Evolutionary conservation across 2,113 vertebrate species (phyloP), one percentile per base, ranked within the genome.

Genomic region (Rattus rattus): DNA sequence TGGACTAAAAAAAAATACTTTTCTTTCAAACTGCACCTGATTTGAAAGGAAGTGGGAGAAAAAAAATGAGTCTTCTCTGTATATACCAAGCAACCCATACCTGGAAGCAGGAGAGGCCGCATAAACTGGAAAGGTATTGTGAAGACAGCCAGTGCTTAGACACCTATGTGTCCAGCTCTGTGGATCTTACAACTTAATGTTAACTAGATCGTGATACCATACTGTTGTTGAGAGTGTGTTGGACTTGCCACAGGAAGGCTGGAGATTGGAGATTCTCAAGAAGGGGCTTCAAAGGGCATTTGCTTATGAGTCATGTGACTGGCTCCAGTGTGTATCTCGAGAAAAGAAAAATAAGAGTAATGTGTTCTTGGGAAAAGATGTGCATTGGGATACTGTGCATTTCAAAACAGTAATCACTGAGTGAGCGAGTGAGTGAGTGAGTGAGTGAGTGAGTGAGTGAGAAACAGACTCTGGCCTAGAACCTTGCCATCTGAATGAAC

Each of bases 21-120:
- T 96, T 96, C 43, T 96, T 97, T 80, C 89, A 95, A 94, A 95
- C 20, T 90, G 24, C n/a, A 61, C 73, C 76, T 84, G 90, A 87
- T 96, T 96, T 96, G 49, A 97, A 97, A 97, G 59, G 67, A 67
- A 96, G 8, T 39, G 22, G 63, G 56, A 59, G 88, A 92, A 95
- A 93, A 83, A 89, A 96, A 97, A 87, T 13, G 69, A 83, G 79
- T 39, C 36, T 20, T 90, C 91, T 89, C 73, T 96, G 87, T 95
- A 59, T 91, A 36, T 1, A 72, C 43, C 39, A 92, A 93, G 86
- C 67, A 96, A 61, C 28, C 47, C 65, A 67, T 85, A 87, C 92
- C 65, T 16, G 61, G 94, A 96, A 85, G 84, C 22, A 94, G 24
- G 19, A 79, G 90, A 96, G 72, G 20, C 69, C 52, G 75, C 10